phyloP scores from a whole-genome alignment of 1,140 invertebrate genomes.

The Pteromalus puparum region DNA sequence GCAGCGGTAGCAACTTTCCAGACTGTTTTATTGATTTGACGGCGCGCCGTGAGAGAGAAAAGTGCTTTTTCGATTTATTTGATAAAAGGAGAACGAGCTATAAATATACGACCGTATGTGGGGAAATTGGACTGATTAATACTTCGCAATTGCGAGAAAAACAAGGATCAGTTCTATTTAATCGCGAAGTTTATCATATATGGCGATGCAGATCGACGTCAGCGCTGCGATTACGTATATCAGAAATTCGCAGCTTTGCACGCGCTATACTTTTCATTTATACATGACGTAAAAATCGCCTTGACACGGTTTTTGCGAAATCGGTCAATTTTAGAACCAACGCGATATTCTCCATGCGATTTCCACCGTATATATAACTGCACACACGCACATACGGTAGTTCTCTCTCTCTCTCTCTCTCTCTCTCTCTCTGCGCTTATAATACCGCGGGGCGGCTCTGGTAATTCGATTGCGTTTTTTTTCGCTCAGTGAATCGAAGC shows the following conservation, averaged over 20 bases:
- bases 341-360: neutral
- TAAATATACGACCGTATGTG: neutral
- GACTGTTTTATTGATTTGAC: conserved; percentile 1
- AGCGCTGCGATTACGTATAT: neutral
- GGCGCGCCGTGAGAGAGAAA: neutral
- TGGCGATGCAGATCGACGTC: no score
- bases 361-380: neutral
- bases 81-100: neutral
- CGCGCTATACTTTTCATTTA: neutral
- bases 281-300: neutral
- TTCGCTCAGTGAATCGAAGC: neutral
- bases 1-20: neutral
- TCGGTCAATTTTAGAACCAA: neutral
- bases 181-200: no score
- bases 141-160: neutral
- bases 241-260: neutral
- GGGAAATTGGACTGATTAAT: neutral
- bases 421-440: no score
- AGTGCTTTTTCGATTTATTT: neutral
- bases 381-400: no score
- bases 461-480: neutral
- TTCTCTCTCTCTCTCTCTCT: no score
- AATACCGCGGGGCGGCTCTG: no score
- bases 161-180: no score
- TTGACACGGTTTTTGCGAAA: neutral